Percentiles rank a stretch among this genome's conserved stretches.
phyloP scores from a whole-genome alignment of 2,113 vertebrate genomes.

The Poeciliopsis retropinna region DNA sequence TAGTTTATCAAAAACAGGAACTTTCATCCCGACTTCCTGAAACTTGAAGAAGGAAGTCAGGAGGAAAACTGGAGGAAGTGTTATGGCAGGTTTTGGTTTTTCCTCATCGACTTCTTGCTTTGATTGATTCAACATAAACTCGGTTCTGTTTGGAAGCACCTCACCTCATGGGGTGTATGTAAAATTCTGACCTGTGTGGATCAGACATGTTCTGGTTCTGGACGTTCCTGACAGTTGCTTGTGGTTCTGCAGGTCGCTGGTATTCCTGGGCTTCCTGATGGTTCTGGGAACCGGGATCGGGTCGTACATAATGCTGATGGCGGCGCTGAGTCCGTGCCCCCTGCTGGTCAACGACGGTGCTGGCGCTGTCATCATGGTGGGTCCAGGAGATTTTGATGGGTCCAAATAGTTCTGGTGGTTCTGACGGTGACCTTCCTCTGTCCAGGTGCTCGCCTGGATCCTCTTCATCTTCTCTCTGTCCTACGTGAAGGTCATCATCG shows the following conservation, averaged over 20 bases:
- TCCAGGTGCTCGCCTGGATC: conserved; percentile 82
- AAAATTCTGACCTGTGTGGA: too few relatives aligned
- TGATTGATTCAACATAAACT: too few relatives aligned
- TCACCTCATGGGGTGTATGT: too few relatives aligned
- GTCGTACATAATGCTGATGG: conserved; percentile 77
- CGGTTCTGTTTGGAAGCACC: too few relatives aligned
- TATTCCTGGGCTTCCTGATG: conserved; percentile 74
- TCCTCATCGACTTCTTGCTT: too few relatives aligned
- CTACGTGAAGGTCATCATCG: conserved; percentile 86
- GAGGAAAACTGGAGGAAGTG: too few relatives aligned
- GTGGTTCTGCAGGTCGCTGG: conserved; percentile 71
- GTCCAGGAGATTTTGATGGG: conserved; percentile 25
- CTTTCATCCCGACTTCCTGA: too few relatives aligned
- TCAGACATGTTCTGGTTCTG: too few relatives aligned
- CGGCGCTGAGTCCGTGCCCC: conserved; percentile 81
- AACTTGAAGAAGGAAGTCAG: too few relatives aligned
- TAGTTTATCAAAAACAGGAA: too few relatives aligned
- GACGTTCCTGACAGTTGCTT: too few relatives aligned
- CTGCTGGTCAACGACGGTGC: conserved; percentile 61
- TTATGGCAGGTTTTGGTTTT: too few relatives aligned
- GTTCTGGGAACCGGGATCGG: conserved; percentile 65
- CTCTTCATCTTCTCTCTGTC: conserved; percentile 81
- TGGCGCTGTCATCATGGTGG: conserved; percentile 78
- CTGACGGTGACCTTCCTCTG: neutral
- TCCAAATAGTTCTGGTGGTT: conserved; percentile 34